phyloP scores from a whole-genome alignment of 2,888 invertebrate species.

The Antheraea assamensis region DNA sequence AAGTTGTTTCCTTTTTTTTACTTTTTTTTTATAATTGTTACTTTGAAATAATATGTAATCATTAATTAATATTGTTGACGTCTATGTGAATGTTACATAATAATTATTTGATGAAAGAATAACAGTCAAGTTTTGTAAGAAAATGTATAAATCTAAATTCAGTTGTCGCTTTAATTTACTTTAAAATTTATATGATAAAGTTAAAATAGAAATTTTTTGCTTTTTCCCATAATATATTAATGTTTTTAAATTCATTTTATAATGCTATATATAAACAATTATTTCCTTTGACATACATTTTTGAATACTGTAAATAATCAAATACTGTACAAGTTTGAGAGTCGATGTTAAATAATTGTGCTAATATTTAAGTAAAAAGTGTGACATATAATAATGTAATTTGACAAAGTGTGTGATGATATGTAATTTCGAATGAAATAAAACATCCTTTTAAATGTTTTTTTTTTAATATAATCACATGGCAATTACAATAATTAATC shows the following conservation, averaged over 20 bases:
- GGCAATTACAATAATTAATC: background rate
- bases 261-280: background rate
- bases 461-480: conserved; percentile 2
- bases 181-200: too few species aligned
- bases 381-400: conserved; percentile 1
- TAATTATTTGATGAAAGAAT: background rate
- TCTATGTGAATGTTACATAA: background rate
- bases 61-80: background rate
- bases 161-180: too few species aligned
- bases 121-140: too few species aligned
- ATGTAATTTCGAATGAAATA: conserved; percentile 4
- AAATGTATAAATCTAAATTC: too few species aligned
- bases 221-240: too few species aligned
- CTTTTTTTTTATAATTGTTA: background rate
- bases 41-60: background rate
- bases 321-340: background rate
- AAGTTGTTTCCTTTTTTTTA: background rate
- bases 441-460: conserved; percentile 4
- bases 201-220: too few species aligned
- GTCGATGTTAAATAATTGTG: background rate
- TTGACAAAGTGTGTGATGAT: background rate
- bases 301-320: background rate
- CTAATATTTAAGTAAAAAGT: background rate
- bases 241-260: too few species aligned
- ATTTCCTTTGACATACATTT: background rate